These are phyloP conservation scores for Denticeps clupeoides DNA, from an alignment of 2,797 vertebrate species.

Conservation along the genomic window DNA sequence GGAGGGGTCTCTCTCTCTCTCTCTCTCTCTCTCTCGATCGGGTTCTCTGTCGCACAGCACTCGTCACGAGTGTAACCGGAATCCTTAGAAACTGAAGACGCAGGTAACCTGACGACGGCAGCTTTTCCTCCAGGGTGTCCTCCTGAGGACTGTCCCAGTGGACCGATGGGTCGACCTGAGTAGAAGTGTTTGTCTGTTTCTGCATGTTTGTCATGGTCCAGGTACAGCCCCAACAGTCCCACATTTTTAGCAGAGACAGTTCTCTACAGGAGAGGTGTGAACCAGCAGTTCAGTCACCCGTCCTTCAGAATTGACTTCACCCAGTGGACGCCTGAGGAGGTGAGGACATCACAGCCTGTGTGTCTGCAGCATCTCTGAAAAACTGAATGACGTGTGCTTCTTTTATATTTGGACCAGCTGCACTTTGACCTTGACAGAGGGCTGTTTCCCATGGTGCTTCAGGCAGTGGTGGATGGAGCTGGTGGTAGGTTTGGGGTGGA, in stretches of 20 bases:
- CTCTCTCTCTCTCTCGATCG: too few relatives aligned
- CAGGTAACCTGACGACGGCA: too few relatives aligned
- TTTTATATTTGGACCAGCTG: constrained; percentile 55
- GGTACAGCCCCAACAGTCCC: constrained; percentile 85
- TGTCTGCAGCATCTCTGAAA: background rate
- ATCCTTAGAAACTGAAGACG: too few relatives aligned
- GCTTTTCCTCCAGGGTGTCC: too few relatives aligned
- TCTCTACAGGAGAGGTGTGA: constrained; percentile 91
- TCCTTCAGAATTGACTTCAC: constrained; percentile 95
- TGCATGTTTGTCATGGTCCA: constrained; percentile 36
- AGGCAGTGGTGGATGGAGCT: constrained; percentile 90
- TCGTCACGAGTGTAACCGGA: too few relatives aligned
- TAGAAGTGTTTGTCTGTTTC: too few relatives aligned
- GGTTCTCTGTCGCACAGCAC: too few relatives aligned
- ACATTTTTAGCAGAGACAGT: constrained; percentile 83
- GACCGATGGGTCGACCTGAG: background rate
- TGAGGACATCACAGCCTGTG: constrained; percentile 35
- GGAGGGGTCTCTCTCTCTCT: too few relatives aligned
- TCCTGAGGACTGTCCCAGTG: background rate
- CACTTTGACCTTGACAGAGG: constrained; percentile 94
- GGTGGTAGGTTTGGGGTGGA: constrained; percentile 68
- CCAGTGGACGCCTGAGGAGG: constrained; percentile 96
- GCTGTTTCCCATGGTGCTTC: constrained; percentile 89
- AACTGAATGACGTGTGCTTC: background rate
- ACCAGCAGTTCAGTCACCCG: constrained; percentile 93